phyloP scores from a whole-genome alignment of 2,888 invertebrate species.

The Imbricaverruca yamaguchii region DNA sequence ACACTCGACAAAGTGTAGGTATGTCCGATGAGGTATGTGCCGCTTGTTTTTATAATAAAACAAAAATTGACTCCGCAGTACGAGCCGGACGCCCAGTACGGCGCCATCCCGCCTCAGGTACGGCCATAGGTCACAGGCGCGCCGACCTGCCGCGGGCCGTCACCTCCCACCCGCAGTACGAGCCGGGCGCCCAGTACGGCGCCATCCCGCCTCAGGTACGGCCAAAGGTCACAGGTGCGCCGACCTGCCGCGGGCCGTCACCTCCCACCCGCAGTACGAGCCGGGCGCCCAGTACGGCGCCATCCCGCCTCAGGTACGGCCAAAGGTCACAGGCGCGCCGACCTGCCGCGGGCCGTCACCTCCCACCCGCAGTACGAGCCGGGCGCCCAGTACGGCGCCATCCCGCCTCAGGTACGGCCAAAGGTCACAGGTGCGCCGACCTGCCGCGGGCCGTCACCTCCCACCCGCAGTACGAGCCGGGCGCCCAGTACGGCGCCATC shows the following conservation, averaged over 20 bases:
- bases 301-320: constrained; percentile 65
- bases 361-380: constrained; percentile 32
- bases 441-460: constrained; percentile 33
- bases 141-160: constrained; percentile 33
- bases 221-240: constrained; percentile 42
- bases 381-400: constrained; percentile 54
- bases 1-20: too few species aligned
- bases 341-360: constrained; percentile 34
- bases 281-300: constrained; percentile 52
- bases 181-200: constrained; percentile 47
- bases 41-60: too few species aligned
- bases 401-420: constrained; percentile 62
- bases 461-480: constrained; percentile 32
- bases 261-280: constrained; percentile 32
- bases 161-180: constrained; percentile 27
- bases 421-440: constrained; percentile 42
- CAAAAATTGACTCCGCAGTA: too few species aligned
- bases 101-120: too few species aligned
- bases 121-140: too few species aligned
- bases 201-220: constrained; percentile 72
- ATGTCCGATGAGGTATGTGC: too few species aligned
- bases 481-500: constrained; percentile 58
- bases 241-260: constrained; percentile 34
- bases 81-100: too few species aligned
- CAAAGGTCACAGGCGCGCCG: constrained; percentile 42